Evolutionary conservation across 2,113 vertebrate genomes (phyloP), one percentile per base, ranked within the genome.

Genomic region (Hydrolagus affinis): DNA sequence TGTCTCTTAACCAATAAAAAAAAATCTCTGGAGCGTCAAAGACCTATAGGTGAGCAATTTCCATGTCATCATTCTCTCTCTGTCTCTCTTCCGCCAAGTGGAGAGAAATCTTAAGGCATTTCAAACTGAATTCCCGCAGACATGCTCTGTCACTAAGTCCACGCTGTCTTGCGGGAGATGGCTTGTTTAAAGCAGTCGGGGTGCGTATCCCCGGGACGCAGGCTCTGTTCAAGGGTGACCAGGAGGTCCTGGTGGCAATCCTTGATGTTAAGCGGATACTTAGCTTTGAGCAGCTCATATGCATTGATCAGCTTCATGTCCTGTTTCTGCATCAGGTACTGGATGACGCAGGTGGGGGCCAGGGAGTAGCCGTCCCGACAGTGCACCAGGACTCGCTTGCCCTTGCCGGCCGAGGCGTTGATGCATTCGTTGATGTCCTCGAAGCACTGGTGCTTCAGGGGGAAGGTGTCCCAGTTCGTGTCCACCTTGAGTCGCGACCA

Each of bases 401-500:
- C 90, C 86, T 95, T 95, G 86, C 92, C 93, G 0, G 88, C 87
- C 0, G 85, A 95, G 75, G 93, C 93, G n/a, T 93, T 70, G 0
- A 94, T 94, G 89, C 93, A 95, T 85, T 92, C 91, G 1, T 95
- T 95, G 88, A 94, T 94, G 89, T 93, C 92, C 87, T 90, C 88
- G 4, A 95, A 94, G 90, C 90, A 93, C 25, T 90, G 91, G 19
- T 92, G 91, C 77, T 90, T 91, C 21, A 92, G 88, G 12, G 90
- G 86, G 1, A 91, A 89, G 0, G 87, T 89, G 10, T 88, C 85
- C 11, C 91, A 91, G 8, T 89, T 89, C 12, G 94, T 92, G 86
- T 94, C 92, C 64, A 93, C 94, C 86, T 90, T 94, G 71, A 95
- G 93, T 64, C 90, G 90, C 64, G 94, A 94, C 92, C 94, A 95